Percentiles rank a stretch among this genome's conserved stretches.
Conservation (phyloP, 1,140 invertebrate genomes). For the Aphaenogaster floridana region DNA sequence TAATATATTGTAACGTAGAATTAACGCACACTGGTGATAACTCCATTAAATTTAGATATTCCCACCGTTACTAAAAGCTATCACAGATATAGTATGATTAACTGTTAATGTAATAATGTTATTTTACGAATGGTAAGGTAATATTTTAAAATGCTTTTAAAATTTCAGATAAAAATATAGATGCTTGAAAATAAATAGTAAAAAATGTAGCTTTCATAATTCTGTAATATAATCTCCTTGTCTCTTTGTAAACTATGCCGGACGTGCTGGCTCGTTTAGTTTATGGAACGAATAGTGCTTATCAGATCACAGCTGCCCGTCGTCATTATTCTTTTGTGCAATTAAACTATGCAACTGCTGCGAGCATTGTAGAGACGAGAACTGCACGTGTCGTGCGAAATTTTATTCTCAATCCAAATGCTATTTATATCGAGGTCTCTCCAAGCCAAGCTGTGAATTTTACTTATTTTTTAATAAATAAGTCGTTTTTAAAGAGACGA, state of each 20-base stretch:
- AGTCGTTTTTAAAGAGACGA: neutral
- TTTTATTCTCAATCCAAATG: neutral
- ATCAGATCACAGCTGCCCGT: constrained; percentile 20
- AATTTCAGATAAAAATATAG: constrained; percentile 8
- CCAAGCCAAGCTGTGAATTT: neutral
- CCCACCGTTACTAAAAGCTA: neutral
- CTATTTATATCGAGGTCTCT: neutral
- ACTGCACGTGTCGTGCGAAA: neutral
- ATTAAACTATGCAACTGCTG: constrained; percentile 29
- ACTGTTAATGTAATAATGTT: neutral
- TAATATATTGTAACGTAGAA: constrained; percentile 34
- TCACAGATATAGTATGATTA: neutral
- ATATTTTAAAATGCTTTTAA: neutral
- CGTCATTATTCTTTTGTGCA: constrained; percentile 24
- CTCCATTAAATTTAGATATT: constrained; percentile 27
- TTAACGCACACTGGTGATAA: constrained; percentile 2
- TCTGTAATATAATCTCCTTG: neutral
- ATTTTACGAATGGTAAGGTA: neutral
- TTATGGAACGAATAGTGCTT: constrained; percentile 34
- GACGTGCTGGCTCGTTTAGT: constrained; percentile 18
- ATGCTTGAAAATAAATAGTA: neutral
- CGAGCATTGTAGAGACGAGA: neutral
- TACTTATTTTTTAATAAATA: neutral
- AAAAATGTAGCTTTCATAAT: constrained; percentile 10
- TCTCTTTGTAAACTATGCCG: constrained; percentile 1